These are phyloP conservation scores for Bombus superbus DNA, from an alignment of 1,140 invertebrate species.

Conservation along the genomic window DNA sequence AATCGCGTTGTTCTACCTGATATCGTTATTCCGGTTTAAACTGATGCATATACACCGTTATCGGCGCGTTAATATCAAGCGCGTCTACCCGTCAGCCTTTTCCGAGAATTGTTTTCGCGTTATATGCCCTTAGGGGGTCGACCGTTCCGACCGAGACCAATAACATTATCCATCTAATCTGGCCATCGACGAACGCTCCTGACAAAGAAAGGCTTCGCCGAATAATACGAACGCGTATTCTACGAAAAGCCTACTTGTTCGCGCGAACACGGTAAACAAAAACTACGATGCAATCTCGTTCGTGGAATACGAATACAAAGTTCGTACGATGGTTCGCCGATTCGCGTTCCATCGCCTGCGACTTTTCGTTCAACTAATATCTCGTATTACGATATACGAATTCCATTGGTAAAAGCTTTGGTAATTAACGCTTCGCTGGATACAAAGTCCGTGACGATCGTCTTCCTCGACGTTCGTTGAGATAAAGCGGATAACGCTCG, in stretches of 20 bases:
- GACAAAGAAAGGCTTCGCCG: background rate
- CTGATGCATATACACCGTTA: background rate
- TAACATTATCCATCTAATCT: background rate
- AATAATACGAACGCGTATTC: background rate
- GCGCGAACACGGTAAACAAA: background rate
- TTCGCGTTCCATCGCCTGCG: rapidly evolving
- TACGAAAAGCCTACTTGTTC: background rate
- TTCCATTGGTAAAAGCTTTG: too few relatives aligned
- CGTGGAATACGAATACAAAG: too few relatives aligned
- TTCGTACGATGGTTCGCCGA: too few relatives aligned
- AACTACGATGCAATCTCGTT: background rate
- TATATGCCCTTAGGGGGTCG: background rate
- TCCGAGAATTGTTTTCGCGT: constrained; percentile 5
- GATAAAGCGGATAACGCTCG: too few relatives aligned
- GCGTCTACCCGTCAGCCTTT: background rate
- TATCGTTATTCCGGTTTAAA: background rate
- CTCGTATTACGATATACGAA: too few relatives aligned
- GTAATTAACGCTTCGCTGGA: too few relatives aligned
- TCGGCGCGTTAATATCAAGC: background rate
- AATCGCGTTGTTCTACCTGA: background rate
- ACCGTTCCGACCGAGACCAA: background rate
- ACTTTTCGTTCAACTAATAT: too few relatives aligned
- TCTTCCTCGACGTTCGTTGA: too few relatives aligned
- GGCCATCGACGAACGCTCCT: background rate
- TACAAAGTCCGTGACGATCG: too few relatives aligned